A percentile compares a stretch with the other conserved stretches of the same genome.
phyloP scores from a whole-genome alignment of 2,888 invertebrate genomes.

The Sarcophaga subvicina region DNA sequence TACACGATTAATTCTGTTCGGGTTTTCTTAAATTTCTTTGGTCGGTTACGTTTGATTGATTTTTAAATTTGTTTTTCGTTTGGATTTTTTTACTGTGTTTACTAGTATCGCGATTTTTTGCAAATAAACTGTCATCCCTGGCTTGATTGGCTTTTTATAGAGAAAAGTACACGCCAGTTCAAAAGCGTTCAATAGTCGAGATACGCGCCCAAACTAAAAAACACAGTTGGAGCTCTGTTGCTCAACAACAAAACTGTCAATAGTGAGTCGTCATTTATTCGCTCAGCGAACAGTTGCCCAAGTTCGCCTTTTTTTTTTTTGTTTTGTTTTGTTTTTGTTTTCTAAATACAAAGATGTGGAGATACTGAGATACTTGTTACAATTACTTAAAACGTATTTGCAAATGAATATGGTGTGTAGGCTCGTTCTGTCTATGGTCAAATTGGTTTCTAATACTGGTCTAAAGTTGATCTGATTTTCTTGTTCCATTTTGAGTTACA shows the following conservation, averaged over 20 bases:
- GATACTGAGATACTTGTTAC: constrained; percentile 9
- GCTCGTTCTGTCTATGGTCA: constrained; percentile 65
- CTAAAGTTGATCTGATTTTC: not conserved
- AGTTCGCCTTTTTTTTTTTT: not conserved
- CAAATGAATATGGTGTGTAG: constrained; percentile 9
- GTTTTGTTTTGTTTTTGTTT: not conserved
- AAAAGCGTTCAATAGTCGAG: constrained; percentile 28
- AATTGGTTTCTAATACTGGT: constrained; percentile 35
- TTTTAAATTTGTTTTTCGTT: constrained; percentile 4
- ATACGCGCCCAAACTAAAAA: constrained; percentile 60
- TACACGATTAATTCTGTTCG: constrained; percentile 34
- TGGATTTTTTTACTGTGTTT: constrained; percentile 68
- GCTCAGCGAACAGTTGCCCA: constrained; percentile 48
- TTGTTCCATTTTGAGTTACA: constrained; percentile 37
- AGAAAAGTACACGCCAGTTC: constrained; percentile 40
- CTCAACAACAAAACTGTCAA: constrained; percentile 49
- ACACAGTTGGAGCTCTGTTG: constrained; percentile 3
- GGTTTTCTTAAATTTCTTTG: constrained; percentile 34
- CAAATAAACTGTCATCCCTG: constrained; percentile 78
- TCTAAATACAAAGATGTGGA: not conserved
- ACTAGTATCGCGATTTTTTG: constrained; percentile 76
- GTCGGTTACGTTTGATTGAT: constrained; percentile 60
- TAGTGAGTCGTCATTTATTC: not conserved
- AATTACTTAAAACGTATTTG: not conserved
- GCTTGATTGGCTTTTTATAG: constrained; percentile 77